phyloP scores from a whole-genome alignment of 2,888 invertebrate genomes.

The Perithous albicinctus region DNA sequence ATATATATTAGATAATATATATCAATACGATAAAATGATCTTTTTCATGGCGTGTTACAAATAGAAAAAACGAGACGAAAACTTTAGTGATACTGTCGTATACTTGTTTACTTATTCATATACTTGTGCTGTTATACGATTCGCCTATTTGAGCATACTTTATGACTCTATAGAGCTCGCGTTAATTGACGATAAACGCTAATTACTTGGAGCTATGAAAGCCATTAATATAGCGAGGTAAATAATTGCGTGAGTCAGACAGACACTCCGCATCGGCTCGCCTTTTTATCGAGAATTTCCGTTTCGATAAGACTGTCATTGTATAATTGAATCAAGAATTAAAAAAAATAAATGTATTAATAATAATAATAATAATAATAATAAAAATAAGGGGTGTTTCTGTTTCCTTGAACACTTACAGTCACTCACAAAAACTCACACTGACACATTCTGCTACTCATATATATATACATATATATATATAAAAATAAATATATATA shows the following conservation, averaged over 20 bases:
- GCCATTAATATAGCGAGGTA: slow-evolving; percentile 24
- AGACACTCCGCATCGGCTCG: not conserved
- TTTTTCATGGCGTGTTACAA: not conserved
- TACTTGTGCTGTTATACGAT: slow-evolving; percentile 19
- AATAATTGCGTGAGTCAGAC: slow-evolving; percentile 33
- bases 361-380: not conserved
- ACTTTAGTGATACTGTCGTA: slow-evolving; percentile 5
- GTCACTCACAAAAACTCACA: no score
- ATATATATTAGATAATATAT: no score
- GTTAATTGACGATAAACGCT: slow-evolving; percentile 46
- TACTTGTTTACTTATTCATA: slow-evolving; percentile 17
- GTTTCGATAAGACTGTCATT: slow-evolving; percentile 2
- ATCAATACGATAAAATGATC: slow-evolving; percentile 20
- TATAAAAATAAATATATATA: no score
- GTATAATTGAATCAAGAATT: not conserved
- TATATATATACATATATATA: no score
- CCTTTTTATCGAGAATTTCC: slow-evolving; percentile 2
- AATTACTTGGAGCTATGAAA: slow-evolving; percentile 33
- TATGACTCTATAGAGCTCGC: slow-evolving; percentile 32
- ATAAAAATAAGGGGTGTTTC: no score
- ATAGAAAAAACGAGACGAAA: not conserved
- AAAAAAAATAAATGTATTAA: not conserved
- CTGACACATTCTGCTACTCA: no score
- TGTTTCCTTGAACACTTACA: no score
- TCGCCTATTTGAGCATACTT: slow-evolving; percentile 43